phyloP scores from a whole-genome alignment of 2,888 invertebrate species.

The Caenorhabditis sp. region DNA sequence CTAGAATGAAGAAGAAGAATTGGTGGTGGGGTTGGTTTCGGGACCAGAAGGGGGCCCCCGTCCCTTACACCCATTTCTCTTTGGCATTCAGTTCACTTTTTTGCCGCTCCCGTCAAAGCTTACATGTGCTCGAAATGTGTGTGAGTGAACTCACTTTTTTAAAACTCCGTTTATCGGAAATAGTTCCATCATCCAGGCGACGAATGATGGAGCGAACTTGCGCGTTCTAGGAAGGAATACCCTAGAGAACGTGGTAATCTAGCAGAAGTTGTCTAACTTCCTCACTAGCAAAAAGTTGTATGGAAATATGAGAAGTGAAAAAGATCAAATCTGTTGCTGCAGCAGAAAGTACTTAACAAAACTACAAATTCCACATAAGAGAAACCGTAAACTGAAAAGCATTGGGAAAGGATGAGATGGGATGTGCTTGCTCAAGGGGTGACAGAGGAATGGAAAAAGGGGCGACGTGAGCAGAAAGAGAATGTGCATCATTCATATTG shows the following conservation, averaged over 20 bases:
- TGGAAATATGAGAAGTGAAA: too few relatives aligned
- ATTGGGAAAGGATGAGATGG: neutral
- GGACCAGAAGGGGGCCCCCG: slow-evolving; percentile 7
- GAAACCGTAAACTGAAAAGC: slow-evolving; percentile 12
- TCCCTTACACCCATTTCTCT: slow-evolving; percentile 7
- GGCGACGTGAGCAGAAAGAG: slow-evolving; percentile 50
- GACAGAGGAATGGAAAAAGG: slow-evolving; percentile 18
- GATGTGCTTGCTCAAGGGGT: slow-evolving; percentile 29
- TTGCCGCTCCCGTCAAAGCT: slow-evolving; percentile 15
- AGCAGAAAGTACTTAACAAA: too few relatives aligned
- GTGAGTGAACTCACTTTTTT: neutral
- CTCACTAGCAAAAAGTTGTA: too few relatives aligned
- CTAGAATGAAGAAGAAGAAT: slow-evolving; percentile 64
- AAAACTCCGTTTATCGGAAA: neutral
- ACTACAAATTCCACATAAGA: too few relatives aligned
- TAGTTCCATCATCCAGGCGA: neutral
- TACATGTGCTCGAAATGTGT: slow-evolving; percentile 6
- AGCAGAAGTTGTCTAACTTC: too few relatives aligned
- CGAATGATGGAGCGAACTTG: slow-evolving; percentile 1
- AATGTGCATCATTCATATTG: slow-evolving; percentile 62
- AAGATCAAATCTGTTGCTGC: too few relatives aligned
- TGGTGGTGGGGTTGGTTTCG: slow-evolving; percentile 12
- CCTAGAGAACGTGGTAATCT: slow-evolving; percentile 9
- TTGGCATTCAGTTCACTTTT: slow-evolving; percentile 14
- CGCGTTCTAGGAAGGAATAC: neutral